phyloP scores from a whole-genome alignment of 2,797 vertebrate species.

The Peromyscus nudipes region DNA sequence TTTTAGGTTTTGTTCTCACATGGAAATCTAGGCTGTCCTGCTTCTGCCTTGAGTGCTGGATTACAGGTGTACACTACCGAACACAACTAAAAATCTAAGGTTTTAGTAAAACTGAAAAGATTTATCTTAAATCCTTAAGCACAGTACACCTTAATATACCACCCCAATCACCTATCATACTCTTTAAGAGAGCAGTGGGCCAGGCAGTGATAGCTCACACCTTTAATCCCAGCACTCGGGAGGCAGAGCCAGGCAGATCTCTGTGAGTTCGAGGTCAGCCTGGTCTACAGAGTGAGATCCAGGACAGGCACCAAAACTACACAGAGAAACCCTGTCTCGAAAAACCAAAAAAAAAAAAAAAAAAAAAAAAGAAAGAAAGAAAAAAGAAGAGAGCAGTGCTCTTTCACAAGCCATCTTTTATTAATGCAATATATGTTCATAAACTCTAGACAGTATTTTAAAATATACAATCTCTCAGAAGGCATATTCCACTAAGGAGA shows the following conservation, averaged over 20 bases:
- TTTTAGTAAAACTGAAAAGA: conserved; percentile 35
- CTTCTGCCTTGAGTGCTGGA: background rate
- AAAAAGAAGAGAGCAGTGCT: conserved; percentile 52
- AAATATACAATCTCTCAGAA: conserved; percentile 89
- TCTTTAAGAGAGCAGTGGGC: conserved; percentile 72
- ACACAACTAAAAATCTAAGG: background rate
- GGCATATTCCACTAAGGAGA: conserved; percentile 87
- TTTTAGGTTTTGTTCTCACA: background rate
- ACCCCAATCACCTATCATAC: conserved; percentile 78
- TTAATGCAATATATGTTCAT: conserved; percentile 87
- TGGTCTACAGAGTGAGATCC: too few relatives aligned
- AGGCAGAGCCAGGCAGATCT: too few relatives aligned
- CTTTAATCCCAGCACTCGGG: too few relatives aligned
- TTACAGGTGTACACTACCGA: background rate
- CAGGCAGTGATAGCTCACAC: too few relatives aligned
- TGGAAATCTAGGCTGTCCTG: background rate
- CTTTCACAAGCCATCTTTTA: conserved; percentile 84
- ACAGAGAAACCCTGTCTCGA: too few relatives aligned
- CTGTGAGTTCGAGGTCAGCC: too few relatives aligned
- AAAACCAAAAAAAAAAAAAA: too few relatives aligned
- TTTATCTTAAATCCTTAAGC: conserved; percentile 64
- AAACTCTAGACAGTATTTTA: conserved; percentile 86
- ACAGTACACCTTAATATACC: conserved; percentile 69
- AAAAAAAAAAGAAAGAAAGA: too few relatives aligned
- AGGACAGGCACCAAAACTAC: too few relatives aligned